phyloP scores from a whole-genome alignment of 30 jellyfish, hydroid and myxozoan species.

The Clytia hemisphaerica region DNA sequence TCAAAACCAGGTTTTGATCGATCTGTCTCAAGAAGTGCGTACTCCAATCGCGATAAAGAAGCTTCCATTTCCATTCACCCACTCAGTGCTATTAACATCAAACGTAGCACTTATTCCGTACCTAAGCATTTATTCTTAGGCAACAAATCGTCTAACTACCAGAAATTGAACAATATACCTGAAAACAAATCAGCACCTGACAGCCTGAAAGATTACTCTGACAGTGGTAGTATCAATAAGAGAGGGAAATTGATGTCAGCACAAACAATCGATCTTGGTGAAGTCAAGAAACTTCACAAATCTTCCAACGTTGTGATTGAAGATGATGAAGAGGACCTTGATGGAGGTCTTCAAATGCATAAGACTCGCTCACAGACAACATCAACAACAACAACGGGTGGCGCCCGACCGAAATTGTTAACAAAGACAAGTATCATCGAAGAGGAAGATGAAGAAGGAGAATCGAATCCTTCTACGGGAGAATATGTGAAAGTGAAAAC shows the following conservation, averaged over 20 bases:
- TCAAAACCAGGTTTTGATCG: too few species aligned
- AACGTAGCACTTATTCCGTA: slow-evolving; percentile 2
- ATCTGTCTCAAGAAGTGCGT: too few species aligned
- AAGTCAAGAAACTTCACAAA: not conserved
- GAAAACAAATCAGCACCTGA: not conserved
- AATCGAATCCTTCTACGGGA: not conserved
- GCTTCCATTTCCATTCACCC: not conserved
- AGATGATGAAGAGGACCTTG: slow-evolving; percentile 7
- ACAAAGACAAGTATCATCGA: not conserved
- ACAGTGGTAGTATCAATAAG: not conserved
- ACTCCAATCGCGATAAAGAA: not conserved
- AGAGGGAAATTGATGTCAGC: not conserved
- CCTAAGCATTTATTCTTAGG: slow-evolving; percentile 11
- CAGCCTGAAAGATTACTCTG: not conserved
- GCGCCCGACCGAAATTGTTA: not conserved
- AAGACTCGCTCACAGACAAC: too few species aligned
- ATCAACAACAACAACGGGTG: not conserved
- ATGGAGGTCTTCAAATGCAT: too few species aligned
- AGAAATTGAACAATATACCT: not conserved
- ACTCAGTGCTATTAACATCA: not conserved
- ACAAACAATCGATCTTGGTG: not conserved
- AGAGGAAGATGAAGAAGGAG: slow-evolving; percentile 12
- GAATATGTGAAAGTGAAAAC: slow-evolving; percentile 4
- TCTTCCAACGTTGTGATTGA: not conserved
- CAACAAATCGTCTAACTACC: not conserved